Base-by-base conservation (phyloP, 2,888 invertebrate genomes). In the Melieria picta region DNA sequence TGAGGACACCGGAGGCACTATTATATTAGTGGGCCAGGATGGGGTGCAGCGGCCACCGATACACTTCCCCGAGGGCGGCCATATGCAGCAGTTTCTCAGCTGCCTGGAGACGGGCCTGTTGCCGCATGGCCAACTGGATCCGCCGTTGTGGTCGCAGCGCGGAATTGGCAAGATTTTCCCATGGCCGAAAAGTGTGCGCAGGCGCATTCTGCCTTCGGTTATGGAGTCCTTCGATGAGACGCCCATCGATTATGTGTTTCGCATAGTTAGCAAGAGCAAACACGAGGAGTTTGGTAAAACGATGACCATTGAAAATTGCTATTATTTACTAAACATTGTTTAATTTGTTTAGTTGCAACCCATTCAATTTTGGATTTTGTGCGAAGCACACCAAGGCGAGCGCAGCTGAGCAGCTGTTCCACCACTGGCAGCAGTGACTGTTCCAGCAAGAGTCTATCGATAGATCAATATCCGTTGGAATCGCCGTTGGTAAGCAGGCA, bases 11-110 rank as follows among this genome's bases (percentile, higher is more conserved):
- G 94, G 95, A 65, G 96, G 96, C 50, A 95, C 95, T 0, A 91
- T 97, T 4, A 95, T 97, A 65, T 88, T 97, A 57, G 97, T 97
- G 0, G 96, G 96, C 0, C 96, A 96, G 83, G 97, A 97, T 85
- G 97, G 97, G 1, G 95, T 96, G 0, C 98, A 98, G 86, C 89
- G 95, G 66, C 95, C 97, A 0, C 97, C 97, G 0, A 95, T 98
- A 82, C 95, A 95, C 82, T 97, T 98, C 81, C 97, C 97, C 0
- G 93, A 86, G 89, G 92, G 92, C 57, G 97, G 97, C 2, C 97
- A 98, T 85, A 90, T 97, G 83, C 88, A 97, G 69, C 93, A 95
- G 5, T 98, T 98, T 84, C 88, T 98, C 48, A 94, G 96, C 76
- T 97, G 97, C 83, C 89, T 98, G 75, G 98, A 98, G 87, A 96